Conservation (phyloP, 2,888 invertebrate genomes). For the Agrenia bidenticulata region DNA sequence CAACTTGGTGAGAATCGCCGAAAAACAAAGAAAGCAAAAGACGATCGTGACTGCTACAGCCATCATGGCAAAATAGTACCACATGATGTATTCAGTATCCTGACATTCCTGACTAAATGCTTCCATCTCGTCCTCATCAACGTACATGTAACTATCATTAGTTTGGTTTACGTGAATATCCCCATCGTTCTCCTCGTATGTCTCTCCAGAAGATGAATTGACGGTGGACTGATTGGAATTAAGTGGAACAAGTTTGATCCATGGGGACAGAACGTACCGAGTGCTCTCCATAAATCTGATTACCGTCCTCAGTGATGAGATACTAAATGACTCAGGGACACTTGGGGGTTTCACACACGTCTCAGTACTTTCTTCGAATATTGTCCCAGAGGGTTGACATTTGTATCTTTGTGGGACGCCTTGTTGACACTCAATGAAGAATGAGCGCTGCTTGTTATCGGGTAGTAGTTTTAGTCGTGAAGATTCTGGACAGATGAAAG, state of each 20-base stretch:
- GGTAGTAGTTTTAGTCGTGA: neutral
- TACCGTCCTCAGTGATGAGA: neutral
- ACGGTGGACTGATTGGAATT: neutral
- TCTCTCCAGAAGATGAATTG: neutral
- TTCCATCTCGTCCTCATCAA: neutral
- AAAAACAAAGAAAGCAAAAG: neutral
- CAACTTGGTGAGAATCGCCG: neutral
- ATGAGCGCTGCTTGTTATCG: neutral
- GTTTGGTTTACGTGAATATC: neutral
- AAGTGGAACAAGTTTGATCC: neutral
- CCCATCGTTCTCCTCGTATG: neutral
- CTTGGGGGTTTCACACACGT: neutral
- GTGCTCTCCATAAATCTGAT: neutral
- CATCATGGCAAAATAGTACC: neutral
- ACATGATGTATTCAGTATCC: neutral
- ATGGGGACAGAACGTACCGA: neutral
- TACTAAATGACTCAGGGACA: neutral
- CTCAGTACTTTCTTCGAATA: neutral
- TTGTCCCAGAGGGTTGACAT: conserved; percentile 3
- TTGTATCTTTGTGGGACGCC: neutral
- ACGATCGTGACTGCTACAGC: neutral
- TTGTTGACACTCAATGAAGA: conserved; percentile 7
- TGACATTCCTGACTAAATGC: neutral
- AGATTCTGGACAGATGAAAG: neutral
- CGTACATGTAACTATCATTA: too few species aligned